Conservation (phyloP, 2,888 invertebrate species). For the Cantharis rustica region DNA sequence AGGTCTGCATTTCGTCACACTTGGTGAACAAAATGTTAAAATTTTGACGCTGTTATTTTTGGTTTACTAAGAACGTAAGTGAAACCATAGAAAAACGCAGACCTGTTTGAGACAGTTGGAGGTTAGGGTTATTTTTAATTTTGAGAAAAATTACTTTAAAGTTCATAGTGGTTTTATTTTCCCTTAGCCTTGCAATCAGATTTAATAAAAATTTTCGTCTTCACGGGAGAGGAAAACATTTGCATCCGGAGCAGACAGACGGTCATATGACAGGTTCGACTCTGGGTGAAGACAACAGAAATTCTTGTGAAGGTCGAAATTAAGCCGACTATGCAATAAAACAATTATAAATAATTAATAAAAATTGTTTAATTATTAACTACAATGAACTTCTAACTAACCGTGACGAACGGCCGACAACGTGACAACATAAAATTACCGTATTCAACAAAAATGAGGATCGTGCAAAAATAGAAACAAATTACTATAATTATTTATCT, state of each 20-base stretch:
- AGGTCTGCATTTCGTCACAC: background rate
- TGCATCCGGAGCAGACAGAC: background rate
- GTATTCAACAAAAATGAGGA: background rate
- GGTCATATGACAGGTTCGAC: background rate
- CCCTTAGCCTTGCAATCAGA: background rate
- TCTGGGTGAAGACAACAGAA: background rate
- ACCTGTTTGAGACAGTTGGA: background rate
- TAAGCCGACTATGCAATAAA: background rate
- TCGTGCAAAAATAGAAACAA: background rate
- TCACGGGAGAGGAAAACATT: background rate
- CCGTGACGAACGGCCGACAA: background rate
- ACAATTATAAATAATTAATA: background rate
- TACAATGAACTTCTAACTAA: background rate
- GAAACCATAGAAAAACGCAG: background rate
- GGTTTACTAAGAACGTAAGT: background rate
- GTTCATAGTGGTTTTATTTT: background rate
- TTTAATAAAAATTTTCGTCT: background rate
- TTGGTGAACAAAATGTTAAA: background rate
- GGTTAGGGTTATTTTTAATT: background rate
- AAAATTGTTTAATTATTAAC: background rate
- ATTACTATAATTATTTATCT: background rate
- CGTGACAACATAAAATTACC: background rate
- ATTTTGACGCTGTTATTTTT: background rate
- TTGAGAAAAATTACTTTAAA: background rate
- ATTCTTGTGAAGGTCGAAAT: background rate